Conservation (phyloP, 1,140 invertebrate genomes). For the Trypoxylus dichotomus region DNA sequence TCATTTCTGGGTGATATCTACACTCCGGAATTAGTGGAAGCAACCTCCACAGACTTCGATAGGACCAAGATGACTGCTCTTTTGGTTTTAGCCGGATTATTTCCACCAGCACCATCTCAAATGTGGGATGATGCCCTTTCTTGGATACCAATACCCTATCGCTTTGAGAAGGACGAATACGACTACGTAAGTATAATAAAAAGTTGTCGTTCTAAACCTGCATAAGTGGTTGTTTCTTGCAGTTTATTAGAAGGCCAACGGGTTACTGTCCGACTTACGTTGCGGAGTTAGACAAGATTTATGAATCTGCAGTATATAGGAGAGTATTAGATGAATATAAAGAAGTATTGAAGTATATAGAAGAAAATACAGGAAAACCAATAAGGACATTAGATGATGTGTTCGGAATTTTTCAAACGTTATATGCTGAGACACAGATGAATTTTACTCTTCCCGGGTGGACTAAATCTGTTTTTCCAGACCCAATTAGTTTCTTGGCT, state of each 20-base stretch:
- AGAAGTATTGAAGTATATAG: slow-evolving; percentile 42
- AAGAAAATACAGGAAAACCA: slow-evolving; percentile 39
- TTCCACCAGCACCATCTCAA: slow-evolving; percentile 54
- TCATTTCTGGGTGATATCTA: slow-evolving; percentile 64
- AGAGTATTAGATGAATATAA: slow-evolving; percentile 39
- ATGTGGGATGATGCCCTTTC: slow-evolving; percentile 49
- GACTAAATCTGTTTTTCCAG: slow-evolving; percentile 45
- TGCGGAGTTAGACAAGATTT: slow-evolving; percentile 42
- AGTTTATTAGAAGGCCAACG: slow-evolving; percentile 44
- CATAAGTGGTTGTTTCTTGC: not conserved
- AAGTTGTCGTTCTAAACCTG: not conserved
- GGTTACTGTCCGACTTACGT: slow-evolving; percentile 46
- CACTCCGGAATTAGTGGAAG: slow-evolving; percentile 53
- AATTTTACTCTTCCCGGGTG: slow-evolving; percentile 49
- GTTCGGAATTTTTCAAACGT: slow-evolving; percentile 47
- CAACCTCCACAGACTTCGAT: slow-evolving; percentile 53
- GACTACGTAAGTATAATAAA: slow-evolving; percentile 55
- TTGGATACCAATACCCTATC: slow-evolving; percentile 63
- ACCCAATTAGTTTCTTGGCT: slow-evolving; percentile 39
- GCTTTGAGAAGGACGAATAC: slow-evolving; percentile 51
- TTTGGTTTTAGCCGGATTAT: slow-evolving; percentile 59
- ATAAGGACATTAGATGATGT: slow-evolving; percentile 37
- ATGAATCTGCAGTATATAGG: slow-evolving; percentile 37
- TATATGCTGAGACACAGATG: slow-evolving; percentile 45
- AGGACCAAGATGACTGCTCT: slow-evolving; percentile 64